Evolutionary conservation across 2,888 invertebrate species (phyloP).

Genomic region (Danaus chrysippus): DNA sequence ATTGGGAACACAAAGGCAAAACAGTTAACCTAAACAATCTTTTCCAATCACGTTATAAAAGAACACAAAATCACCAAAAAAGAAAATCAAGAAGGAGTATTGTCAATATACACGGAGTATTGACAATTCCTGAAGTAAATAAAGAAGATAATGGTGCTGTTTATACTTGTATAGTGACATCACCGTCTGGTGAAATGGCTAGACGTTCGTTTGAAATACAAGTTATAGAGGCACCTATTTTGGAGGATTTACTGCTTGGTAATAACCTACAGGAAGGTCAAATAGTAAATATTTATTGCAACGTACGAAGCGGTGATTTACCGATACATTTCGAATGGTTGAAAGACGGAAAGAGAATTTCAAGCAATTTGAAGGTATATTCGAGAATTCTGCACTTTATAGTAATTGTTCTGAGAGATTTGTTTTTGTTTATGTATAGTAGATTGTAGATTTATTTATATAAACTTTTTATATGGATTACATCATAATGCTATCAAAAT

Average conservation of each 20-base stretch:
- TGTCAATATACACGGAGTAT: slow-evolving; percentile 74
- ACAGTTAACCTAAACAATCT: slow-evolving; percentile 56
- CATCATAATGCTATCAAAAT: no score
- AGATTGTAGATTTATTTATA: no score
- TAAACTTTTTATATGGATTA: no score
- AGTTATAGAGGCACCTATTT: slow-evolving; percentile 86
- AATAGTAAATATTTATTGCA: slow-evolving; percentile 90
- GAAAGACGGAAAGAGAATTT: slow-evolving; percentile 82
- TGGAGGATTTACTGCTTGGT: slow-evolving; percentile 90
- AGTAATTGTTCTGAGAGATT: no score
- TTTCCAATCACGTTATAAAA: slow-evolving; percentile 61
- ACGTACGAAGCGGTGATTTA: slow-evolving; percentile 84
- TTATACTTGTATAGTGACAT: slow-evolving; percentile 88
- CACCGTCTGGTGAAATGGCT: slow-evolving; percentile 82
- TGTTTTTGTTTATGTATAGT: no score
- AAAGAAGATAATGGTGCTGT: slow-evolving; percentile 84
- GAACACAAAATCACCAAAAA: slow-evolving; percentile 41
- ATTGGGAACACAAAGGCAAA: slow-evolving; percentile 71
- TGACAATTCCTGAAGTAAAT: slow-evolving; percentile 80
- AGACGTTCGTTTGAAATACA: slow-evolving; percentile 81
- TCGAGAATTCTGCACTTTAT: no score
- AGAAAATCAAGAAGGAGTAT: slow-evolving; percentile 53
- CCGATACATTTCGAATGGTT: slow-evolving; percentile 85
- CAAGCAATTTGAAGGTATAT: slow-evolving; percentile 80
- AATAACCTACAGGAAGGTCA: slow-evolving; percentile 90